Evolutionary conservation across 2,113 vertebrate genomes (phyloP), one percentile per base, ranked within the genome.

Genomic region (Ploceus nigricollis): DNA sequence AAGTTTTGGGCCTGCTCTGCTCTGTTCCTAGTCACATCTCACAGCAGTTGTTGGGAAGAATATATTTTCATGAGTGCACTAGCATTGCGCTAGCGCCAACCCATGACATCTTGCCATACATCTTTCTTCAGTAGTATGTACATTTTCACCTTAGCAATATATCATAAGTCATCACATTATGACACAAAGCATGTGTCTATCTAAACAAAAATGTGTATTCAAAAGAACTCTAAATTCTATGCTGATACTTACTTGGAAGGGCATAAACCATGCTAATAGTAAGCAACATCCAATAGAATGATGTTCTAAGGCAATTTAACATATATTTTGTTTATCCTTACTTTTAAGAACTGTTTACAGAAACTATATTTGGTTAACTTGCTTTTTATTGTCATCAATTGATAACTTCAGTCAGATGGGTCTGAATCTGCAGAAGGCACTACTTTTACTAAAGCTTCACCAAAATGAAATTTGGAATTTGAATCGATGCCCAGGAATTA

Each of bases 401-500:
- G 68, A 61, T 87, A 84, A 73, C 79, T 48, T 89, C 65, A 95
- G 56, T 73, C 45, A 80, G 80, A 93, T 95, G 82, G n/a, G n/a
- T 91, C 77, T 92, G 78, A 95, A 90, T 87, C 82, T 86, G 93
- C 71, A 79, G 79, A 87, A 96, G 69, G 45, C 85, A 93, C 95
- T 95, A 87, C 81, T 91, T 83, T 88, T 86, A 75, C 15, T 89
- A 79, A 84, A 82, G 35, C 81, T 90, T 53, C 69, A 71, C 66
- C 94, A 83, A 95, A 97, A 96, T 96, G 92, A 96, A 96, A 94
- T 94, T 96, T 95, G 81, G 82, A 89, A 63, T 92, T 93, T 97
- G 82, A 96, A 73, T 89, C 22, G 22, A 35, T 90, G 92, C 90
- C 71, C 89, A 96, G 88, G 61, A 96, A 81, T 94, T 82, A 96